Evolutionary conservation across 2,797 vertebrate species (phyloP).

Genomic region (Sus cebifrons): DNA sequence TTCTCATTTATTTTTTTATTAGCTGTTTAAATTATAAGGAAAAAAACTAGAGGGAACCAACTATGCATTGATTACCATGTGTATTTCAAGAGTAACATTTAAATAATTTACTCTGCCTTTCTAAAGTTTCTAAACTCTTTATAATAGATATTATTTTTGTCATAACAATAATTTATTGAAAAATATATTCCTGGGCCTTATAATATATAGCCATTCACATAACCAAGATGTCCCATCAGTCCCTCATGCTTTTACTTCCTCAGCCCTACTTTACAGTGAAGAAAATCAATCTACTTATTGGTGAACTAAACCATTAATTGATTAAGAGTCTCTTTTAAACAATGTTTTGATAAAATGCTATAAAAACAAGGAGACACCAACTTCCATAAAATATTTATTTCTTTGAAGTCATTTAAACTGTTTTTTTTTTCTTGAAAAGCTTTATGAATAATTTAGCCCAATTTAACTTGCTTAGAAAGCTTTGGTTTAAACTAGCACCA

Average conservation of each 20-base stretch:
- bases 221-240: background rate
- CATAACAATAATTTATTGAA: background rate
- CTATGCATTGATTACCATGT: background rate
- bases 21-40: background rate
- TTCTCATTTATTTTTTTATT: background rate
- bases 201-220: background rate
- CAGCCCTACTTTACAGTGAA: background rate
- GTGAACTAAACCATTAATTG: background rate
- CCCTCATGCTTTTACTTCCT: background rate
- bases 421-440: slow-evolving; percentile 15
- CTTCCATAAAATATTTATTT: slow-evolving; percentile 22
- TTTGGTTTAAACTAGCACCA: background rate
- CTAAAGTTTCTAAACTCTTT: background rate
- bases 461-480: background rate
- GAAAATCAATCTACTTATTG: background rate
- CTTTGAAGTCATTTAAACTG: background rate
- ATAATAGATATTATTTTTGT: background rate
- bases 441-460: slow-evolving; percentile 26
- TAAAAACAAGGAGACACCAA: background rate
- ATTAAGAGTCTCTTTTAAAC: background rate
- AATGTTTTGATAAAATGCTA: background rate
- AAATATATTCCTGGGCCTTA: background rate
- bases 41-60: background rate
- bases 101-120: background rate
- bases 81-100: background rate